Conservation (phyloP, 2,113 vertebrate species). For the Trachemys scripta region DNA sequence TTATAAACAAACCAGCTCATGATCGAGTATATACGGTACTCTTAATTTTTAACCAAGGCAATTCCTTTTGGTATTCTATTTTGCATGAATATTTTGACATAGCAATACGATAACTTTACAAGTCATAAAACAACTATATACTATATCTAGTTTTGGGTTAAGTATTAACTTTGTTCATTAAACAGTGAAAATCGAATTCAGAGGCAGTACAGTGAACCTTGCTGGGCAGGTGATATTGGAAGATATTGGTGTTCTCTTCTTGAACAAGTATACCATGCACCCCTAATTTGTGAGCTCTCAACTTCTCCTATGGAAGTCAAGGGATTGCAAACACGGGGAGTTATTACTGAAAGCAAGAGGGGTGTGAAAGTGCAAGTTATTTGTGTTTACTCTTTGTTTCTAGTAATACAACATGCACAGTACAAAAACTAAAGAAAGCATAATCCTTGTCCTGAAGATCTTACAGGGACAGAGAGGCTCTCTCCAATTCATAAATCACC, state of each 20-base stretch:
- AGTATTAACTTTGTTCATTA: not conserved
- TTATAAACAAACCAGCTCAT: no score
- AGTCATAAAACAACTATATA: not conserved
- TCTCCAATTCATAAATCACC: not conserved
- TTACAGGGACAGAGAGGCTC: not conserved
- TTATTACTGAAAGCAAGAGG: not conserved
- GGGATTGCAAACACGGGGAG: not conserved
- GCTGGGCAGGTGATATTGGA: rapidly evolving
- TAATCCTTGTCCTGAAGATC: not conserved
- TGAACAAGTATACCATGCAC: not conserved
- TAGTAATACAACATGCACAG: not conserved
- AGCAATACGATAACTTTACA: not conserved
- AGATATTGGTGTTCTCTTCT: not conserved
- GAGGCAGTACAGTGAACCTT: not conserved
- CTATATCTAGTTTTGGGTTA: not conserved
- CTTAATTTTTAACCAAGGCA: not conserved
- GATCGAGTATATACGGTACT: not conserved
- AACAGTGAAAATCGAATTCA: not conserved
- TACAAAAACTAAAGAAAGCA: not conserved
- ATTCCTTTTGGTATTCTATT: not conserved
- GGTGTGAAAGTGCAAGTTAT: conserved; percentile 30
- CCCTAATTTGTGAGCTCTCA: not conserved
- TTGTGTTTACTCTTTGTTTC: conserved; percentile 30
- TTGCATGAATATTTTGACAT: not conserved
- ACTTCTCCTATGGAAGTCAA: not conserved